Percentiles rank a stretch among this genome's conserved stretches.
Conservation (phyloP, 2,888 invertebrate genomes). For the Terebella lapidaria region DNA sequence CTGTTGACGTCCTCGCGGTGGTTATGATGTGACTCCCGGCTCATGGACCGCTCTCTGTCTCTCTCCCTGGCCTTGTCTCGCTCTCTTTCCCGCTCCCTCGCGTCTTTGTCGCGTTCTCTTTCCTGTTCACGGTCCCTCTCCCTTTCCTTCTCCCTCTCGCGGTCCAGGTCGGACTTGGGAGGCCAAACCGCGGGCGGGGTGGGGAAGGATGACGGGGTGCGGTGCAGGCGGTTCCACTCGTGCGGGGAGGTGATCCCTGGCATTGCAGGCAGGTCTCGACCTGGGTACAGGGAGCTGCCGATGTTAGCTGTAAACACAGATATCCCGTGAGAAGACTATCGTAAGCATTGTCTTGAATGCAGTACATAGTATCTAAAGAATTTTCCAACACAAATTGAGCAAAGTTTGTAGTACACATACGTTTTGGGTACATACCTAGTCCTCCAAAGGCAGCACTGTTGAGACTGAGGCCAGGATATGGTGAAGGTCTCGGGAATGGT, state of each 20-base stretch:
- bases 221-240: constrained; percentile 43
- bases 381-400: too few species aligned
- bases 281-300: not conserved
- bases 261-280: constrained; percentile 29
- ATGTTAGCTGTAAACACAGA: constrained; percentile 1
- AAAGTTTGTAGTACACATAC: too few species aligned
- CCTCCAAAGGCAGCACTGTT: constrained; percentile 31
- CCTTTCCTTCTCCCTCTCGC: constrained; percentile 20
- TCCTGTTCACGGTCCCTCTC: constrained; percentile 10
- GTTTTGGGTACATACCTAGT: constrained; percentile 41
- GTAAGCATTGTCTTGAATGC: not conserved
- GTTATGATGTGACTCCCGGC: not conserved
- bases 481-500: constrained; percentile 41
- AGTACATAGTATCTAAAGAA: not conserved
- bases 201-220: constrained; percentile 46
- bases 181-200: constrained; percentile 32
- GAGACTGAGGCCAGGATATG: constrained; percentile 34
- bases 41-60: not conserved
- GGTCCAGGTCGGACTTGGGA: constrained; percentile 9
- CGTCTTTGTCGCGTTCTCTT: not conserved
- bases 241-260: constrained; percentile 36
- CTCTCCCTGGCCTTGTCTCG: not conserved
- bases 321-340: too few species aligned
- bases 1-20: not conserved
- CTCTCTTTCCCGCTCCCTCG: not conserved